Conservation (phyloP, 1,140 invertebrate genomes). For the Drosophila pectinifera region DNA sequence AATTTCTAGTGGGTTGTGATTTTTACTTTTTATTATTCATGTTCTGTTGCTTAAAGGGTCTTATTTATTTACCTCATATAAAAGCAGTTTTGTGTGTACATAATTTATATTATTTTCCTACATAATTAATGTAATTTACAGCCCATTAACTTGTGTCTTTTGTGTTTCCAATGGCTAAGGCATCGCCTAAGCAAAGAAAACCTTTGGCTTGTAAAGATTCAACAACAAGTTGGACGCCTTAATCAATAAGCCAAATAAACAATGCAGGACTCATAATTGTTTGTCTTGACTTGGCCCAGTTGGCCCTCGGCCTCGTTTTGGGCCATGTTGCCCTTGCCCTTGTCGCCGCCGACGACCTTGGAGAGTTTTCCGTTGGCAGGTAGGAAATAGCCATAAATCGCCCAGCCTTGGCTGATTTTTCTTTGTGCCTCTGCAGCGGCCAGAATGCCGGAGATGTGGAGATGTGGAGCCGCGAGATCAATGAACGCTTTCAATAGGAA, state of each 20-base stretch:
- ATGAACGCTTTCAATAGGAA: constrained; percentile 78
- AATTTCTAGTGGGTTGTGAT: too few relatives aligned
- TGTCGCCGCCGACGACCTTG: not conserved
- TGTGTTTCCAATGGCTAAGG: too few relatives aligned
- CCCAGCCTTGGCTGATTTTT: constrained; percentile 50
- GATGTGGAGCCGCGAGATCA: constrained; percentile 49
- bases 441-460: constrained; percentile 34
- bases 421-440: constrained; percentile 16
- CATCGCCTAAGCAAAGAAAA: too few relatives aligned
- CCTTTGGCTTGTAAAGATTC: too few relatives aligned
- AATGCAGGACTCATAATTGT: not conserved
- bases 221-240: too few relatives aligned
- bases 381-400: constrained; percentile 33
- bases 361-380: constrained; percentile 21
- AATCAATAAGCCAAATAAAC: not conserved
- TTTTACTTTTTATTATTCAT: too few relatives aligned
- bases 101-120: too few relatives aligned
- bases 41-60: too few relatives aligned
- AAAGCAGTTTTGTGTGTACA: too few relatives aligned
- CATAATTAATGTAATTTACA: too few relatives aligned
- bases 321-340: constrained; percentile 9
- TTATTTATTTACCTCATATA: too few relatives aligned
- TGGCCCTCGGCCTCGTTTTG: not conserved
- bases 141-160: too few relatives aligned
- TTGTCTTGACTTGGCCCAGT: constrained; percentile 6